These are phyloP conservation scores for Balaenoptera acutorostrata DNA, from an alignment of 2,113 vertebrate species.

Conservation along the genomic window DNA sequence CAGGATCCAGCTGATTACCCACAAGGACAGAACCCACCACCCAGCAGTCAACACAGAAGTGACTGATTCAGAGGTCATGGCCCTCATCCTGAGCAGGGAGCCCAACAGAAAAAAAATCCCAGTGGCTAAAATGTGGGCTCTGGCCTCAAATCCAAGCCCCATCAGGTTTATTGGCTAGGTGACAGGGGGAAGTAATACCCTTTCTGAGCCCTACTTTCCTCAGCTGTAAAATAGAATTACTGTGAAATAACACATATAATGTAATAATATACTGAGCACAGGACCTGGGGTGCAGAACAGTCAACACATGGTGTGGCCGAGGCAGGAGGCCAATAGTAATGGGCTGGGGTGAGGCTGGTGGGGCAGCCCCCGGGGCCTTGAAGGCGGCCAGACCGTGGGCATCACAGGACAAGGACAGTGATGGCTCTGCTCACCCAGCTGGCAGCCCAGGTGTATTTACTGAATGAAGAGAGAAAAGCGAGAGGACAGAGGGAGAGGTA, in stretches of 20 bases:
- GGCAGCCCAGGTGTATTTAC: not conserved
- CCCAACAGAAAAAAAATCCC: not conserved
- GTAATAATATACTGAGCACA: not conserved
- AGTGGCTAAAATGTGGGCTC: not conserved
- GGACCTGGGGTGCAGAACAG: not conserved
- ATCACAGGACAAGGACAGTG: not conserved
- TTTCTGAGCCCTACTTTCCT: not conserved
- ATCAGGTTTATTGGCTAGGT: accelerated
- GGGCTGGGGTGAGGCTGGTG: not conserved
- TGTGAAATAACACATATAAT: too few species aligned
- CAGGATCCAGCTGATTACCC: not conserved
- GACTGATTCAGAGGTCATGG: accelerated
- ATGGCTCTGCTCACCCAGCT: not conserved
- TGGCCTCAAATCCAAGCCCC: not conserved
- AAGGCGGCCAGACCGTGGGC: not conserved
- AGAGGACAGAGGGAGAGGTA: not conserved
- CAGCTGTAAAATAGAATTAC: not conserved
- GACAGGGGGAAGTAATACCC: too few species aligned
- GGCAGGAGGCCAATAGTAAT: not conserved
- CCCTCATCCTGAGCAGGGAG: not conserved
- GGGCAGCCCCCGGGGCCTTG: not conserved
- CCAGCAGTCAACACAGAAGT: not conserved
- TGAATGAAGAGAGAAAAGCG: not conserved
- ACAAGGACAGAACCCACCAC: not conserved
- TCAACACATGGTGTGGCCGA: accelerated